These are phyloP conservation scores for Mythimna lalbum DNA, from an alignment of 2,888 invertebrate genomes.

Conservation along the genomic window DNA sequence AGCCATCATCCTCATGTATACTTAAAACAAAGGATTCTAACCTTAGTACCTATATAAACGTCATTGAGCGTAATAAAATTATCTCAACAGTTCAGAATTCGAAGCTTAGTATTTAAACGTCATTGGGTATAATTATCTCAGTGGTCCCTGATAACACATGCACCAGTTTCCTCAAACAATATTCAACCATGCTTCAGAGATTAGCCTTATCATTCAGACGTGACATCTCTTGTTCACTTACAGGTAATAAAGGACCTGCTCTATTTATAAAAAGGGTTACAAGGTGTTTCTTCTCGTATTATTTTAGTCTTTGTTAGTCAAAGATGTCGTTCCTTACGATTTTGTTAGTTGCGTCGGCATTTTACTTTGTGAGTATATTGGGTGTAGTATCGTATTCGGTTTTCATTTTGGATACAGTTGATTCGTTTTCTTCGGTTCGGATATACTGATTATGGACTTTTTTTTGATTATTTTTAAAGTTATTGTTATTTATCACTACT, in stretches of 20 bases:
- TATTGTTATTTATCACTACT: too few relatives aligned
- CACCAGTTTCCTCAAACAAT: slow-evolving; percentile 34
- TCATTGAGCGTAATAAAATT: not conserved
- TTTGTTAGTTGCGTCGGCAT: slow-evolving; percentile 62
- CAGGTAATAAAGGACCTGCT: slow-evolving; percentile 56
- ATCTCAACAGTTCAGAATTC: too few relatives aligned
- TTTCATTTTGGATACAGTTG: slow-evolving; percentile 16
- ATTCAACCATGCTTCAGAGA: slow-evolving; percentile 25
- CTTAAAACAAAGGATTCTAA: slow-evolving; percentile 1
- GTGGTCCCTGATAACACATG: slow-evolving; percentile 17
- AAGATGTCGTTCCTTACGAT: slow-evolving; percentile 70
- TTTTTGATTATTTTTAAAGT: too few relatives aligned
- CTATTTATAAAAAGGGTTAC: slow-evolving; percentile 66
- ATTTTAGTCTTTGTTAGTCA: slow-evolving; percentile 41
- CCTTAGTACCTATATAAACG: not conserved
- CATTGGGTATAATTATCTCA: not conserved
- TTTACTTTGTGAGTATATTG: slow-evolving; percentile 72
- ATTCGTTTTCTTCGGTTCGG: slow-evolving; percentile 9
- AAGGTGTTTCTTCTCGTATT: slow-evolving; percentile 36
- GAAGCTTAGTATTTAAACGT: not conserved
- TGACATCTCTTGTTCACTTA: slow-evolving; percentile 71
- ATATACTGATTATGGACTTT: not conserved
- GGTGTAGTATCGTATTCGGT: slow-evolving; percentile 54
- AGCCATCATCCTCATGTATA: too few relatives aligned
- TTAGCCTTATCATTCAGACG: slow-evolving; percentile 73